A percentile compares a stretch with the other conserved stretches of the same genome.
These are phyloP conservation scores for Petrocephalus zakoni DNA, from an alignment of 2,113 vertebrate genomes.

Conservation along the genomic window DNA sequence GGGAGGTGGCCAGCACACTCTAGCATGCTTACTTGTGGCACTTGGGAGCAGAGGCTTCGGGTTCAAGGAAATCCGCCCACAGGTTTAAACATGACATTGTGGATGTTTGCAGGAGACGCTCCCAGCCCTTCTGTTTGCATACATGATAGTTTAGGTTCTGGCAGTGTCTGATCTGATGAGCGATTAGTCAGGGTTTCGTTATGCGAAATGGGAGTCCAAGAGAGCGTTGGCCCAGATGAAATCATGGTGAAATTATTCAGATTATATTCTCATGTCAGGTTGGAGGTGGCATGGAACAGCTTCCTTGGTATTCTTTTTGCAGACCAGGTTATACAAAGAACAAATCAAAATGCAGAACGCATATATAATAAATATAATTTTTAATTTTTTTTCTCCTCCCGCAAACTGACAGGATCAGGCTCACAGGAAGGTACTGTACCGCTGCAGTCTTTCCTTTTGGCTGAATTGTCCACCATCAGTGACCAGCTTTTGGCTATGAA, in stretches of 20 bases:
- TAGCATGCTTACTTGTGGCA: not conserved
- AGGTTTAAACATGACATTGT: not conserved
- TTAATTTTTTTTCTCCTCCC: not conserved
- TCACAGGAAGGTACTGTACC: not conserved
- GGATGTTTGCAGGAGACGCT: not conserved
- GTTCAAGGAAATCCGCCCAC: not conserved
- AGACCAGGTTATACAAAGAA: not conserved
- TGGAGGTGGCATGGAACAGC: not conserved
- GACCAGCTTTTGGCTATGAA: not conserved
- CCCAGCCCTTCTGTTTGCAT: not conserved
- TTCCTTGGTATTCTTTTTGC: not conserved
- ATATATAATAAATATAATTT: too few relatives aligned
- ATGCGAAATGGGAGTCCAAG: not conserved
- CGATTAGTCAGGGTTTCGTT: not conserved
- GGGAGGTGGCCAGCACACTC: too few relatives aligned
- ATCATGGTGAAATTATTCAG: not conserved
- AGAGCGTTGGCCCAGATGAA: not conserved
- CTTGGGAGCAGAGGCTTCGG: not conserved
- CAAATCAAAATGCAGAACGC: not conserved
- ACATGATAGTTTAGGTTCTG: not conserved
- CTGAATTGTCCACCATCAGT: not conserved
- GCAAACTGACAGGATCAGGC: not conserved
- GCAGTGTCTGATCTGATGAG: not conserved
- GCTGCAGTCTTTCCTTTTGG: not conserved
- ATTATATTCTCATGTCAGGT: not conserved